Base-by-base conservation (phyloP, 2,797 vertebrate genomes). In the Forpus xanthops region DNA sequence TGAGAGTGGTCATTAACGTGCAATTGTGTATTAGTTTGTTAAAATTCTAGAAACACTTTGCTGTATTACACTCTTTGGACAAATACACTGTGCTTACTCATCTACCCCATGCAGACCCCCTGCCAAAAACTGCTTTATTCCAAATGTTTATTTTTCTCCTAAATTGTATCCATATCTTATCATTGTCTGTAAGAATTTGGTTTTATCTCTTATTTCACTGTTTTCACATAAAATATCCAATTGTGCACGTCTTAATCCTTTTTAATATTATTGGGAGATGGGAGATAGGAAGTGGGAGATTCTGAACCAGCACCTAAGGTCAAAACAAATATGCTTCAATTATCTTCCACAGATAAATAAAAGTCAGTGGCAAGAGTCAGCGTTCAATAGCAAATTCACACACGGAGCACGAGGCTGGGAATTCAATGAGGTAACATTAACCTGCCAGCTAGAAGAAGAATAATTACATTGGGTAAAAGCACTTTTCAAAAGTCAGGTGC, bases 311-410 rank as follows among this genome's bases (percentile, higher is more conserved):
- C 50, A 76, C 50, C 58, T 80, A 73, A 75, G 79, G 45, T 90
- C 78, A 92, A 67, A 89, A 89, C 45, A 68, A 72, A 83, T 9
- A 76, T 0, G 5, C 44, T 65, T 86, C 1, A 30, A 78, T 94
- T 87, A 91, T 78, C 79, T 96, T 91, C 70, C 72, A n/a, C 31
- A 53, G 58, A 71, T 5, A 25, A 28, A 42, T 27, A 81, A 61
- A 93, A 85, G 65, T 64, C 77, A 55, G 41, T 21, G 90, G 64
- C 56, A 87, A 76, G 78, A 83, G 35, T 62, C 89, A 78, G 65
- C 5, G 10, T 55, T 86, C 79, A 92, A 74, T 90, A 80, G 68
- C 86, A 95, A 93, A 92, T 89, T 95, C 86, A 94, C 89, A 92
- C 75, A 23, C 77, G 35, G 65, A 87, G 41, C 74, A 89, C 1